Base-by-base conservation (phyloP, 2,888 invertebrate genomes). In the Endomychus coccineus region DNA sequence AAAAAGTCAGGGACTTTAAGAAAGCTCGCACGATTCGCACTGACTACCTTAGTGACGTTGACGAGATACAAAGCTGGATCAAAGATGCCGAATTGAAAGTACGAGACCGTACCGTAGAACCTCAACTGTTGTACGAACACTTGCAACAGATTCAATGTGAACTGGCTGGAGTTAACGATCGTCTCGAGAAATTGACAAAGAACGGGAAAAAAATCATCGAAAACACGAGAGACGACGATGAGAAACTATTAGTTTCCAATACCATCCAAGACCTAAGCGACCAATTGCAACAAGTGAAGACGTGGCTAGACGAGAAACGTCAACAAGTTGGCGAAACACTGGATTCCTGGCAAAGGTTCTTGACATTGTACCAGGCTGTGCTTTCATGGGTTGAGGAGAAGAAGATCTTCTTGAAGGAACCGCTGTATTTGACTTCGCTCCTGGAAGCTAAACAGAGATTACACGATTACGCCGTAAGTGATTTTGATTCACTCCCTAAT, bases 291-390 rank as follows among this genome's bases (percentile, higher is more conserved):
- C 83, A 86, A 50, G 77, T 90, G 1, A 79, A 77, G 53, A 74
- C 77, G 39, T 83, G 83, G 76, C 69, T 91, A 49, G 89, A 90
- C 42, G 83, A 88, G 53, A 81, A 84, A 61, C 84, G 82, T 58
- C 81, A 82, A 52, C 80, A 83, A 59, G 82, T 90, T 21, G 85
- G 84, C 34, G 89, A 90, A 57, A 84, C 85, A 41, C 73, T 91
- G 52, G 91, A 91, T 56, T 86, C 90, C 15, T 90, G 89, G 77
- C 81, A 87, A 47, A 73, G 86, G 40, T 92, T 92, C 75, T 74
- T 88, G 52, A 75, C 82, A 40, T 70, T 91, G 44, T 79, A 90
- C 56, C 82, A 85, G 60, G 75, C 81, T 50, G 86, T 91, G 27
- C 80, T 83, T 66, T 68, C 75, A 37, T 92, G 91, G 91, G 82